phyloP scores from a whole-genome alignment of 2,888 invertebrate species.

The Oscheius sp. region DNA sequence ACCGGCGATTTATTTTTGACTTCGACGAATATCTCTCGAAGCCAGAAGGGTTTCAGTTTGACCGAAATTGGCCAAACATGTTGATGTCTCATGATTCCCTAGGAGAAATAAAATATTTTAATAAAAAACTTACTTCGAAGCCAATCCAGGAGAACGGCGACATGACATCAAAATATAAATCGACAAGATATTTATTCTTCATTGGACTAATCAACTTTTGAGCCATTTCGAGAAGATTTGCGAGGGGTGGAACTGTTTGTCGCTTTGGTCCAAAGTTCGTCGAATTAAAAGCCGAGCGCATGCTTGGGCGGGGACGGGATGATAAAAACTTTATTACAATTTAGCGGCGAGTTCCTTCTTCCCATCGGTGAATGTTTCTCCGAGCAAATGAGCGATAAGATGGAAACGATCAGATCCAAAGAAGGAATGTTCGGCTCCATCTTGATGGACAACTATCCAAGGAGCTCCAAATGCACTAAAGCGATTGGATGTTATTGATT shows the following conservation, averaged over 20 bases:
- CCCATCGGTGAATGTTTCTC: constrained; percentile 38
- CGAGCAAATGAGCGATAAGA: constrained; percentile 50
- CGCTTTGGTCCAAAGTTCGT: no score
- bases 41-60: constrained; percentile 71
- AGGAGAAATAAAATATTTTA: constrained; percentile 10
- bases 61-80: constrained; percentile 71
- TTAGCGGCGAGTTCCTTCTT: constrained; percentile 11
- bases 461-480: constrained; percentile 60
- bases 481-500: no score
- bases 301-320: not conserved
- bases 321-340: not conserved
- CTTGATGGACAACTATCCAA: constrained; percentile 52
- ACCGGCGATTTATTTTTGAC: constrained; percentile 72
- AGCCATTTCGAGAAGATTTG: no score
- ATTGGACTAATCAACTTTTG: not conserved
- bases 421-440: constrained; percentile 46
- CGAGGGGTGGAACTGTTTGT: no score
- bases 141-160: constrained; percentile 74
- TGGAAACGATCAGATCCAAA: constrained; percentile 61
- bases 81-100: constrained; percentile 70
- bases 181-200: constrained; percentile 14
- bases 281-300: no score
- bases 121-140: constrained; percentile 71
- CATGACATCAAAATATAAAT: constrained; percentile 73
- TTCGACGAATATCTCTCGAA: constrained; percentile 72